Base-by-base conservation (phyloP, 2,888 invertebrate species). In the Lepidochitona cinerea region DNA sequence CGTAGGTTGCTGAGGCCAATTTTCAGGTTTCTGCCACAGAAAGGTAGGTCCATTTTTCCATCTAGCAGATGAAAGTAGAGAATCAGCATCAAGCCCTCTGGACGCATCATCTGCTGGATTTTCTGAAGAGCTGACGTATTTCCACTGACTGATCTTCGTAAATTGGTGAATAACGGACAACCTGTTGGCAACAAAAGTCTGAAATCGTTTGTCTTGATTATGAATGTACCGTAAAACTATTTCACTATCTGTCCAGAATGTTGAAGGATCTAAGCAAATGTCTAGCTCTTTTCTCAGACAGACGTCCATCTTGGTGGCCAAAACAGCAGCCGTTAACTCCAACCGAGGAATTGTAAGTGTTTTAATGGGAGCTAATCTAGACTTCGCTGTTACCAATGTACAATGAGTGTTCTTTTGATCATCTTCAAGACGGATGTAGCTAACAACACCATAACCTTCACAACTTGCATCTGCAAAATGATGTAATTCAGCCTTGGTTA, bases 201-300 rank as follows among this genome's bases (percentile, higher is more conserved):
- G 54, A 41, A 73, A 73, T 36, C 73, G n/a, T 32, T 36, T 70
- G n/a, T 6, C 14, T 29, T 70, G 41, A 73, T 54, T 71, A 9
- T 36, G 14, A 9, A 73, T 70, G 33, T 73, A 73, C 2, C 54
- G 59, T 1, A 71, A 64, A 1, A 70, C 70, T 3, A 70, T 14
- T 23, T 18, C 35, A 36, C 69, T 54, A 35, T 73, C 73, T 6
- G 70, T 71, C 73, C 73, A 73, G 41, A 70, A 73, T 14, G 71
- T 29, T n/a, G 53, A 33, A 14, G 35, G 14, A 14, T 53, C 0
- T 2, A 71, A 4, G 9, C 23, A 12, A 35, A 70, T 29, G 7
- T 71, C 70, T 29, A 73, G 37, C 36, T 54, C 6, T 29, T 29
- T 70, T 5, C 49, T 4, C 3, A 73, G 23, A 18, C 32, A 33